Conservation (phyloP, 2,797 vertebrate species). For the Hypotaenidia okinawae region DNA sequence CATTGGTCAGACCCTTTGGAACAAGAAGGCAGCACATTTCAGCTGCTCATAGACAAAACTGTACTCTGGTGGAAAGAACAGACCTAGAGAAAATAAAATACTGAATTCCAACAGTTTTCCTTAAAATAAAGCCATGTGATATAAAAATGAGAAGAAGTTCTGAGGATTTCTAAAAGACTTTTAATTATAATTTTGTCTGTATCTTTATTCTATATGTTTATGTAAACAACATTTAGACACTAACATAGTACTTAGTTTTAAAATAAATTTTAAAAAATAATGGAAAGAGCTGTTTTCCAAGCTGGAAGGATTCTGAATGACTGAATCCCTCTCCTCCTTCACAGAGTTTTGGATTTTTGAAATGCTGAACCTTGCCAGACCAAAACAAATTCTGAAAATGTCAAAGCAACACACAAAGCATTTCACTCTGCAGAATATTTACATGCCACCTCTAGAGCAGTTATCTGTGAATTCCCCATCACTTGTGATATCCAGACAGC, state of each 20-base stretch:
- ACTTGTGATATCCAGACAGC: background rate
- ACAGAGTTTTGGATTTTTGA: background rate
- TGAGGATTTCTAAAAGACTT: background rate
- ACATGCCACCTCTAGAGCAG: background rate
- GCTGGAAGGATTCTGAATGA: background rate
- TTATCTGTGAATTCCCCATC: background rate
- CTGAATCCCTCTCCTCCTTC: background rate
- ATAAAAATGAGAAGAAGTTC: background rate
- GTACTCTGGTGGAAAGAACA: background rate
- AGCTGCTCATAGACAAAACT: background rate
- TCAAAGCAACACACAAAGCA: background rate
- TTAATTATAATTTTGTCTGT: background rate
- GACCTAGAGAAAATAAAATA: background rate
- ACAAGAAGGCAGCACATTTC: background rate
- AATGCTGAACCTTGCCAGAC: background rate
- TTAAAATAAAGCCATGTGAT: background rate
- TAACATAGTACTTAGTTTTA: background rate
- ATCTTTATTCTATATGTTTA: background rate
- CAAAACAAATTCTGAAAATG: background rate
- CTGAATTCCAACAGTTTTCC: background rate
- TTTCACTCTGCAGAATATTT: background rate
- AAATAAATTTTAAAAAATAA: too few relatives aligned
- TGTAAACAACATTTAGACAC: background rate
- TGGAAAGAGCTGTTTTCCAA: background rate
- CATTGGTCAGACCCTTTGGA: background rate